phyloP scores from a whole-genome alignment of 2,113 vertebrate species.

The Eretmochelys imbricata region DNA sequence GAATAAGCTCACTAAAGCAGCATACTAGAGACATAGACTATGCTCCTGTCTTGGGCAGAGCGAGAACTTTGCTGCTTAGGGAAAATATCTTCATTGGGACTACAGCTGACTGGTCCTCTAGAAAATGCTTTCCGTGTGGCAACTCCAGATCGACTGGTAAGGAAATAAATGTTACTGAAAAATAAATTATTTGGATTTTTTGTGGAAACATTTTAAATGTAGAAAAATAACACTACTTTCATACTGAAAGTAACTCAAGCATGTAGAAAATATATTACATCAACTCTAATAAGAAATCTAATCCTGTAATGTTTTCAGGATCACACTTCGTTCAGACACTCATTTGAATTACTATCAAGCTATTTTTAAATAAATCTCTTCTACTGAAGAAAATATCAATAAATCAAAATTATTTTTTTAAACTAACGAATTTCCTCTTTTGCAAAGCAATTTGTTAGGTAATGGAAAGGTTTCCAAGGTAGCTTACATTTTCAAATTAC shows the following conservation, averaged over 20 bases:
- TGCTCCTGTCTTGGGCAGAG: neutral
- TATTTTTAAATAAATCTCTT: slow-evolving; percentile 63
- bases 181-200: neutral
- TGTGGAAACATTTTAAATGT: neutral
- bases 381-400: slow-evolving; percentile 34
- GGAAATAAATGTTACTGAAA: neutral
- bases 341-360: slow-evolving; percentile 27
- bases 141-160: neutral
- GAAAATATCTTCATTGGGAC: neutral
- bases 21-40: fast-evolving
- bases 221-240: slow-evolving; percentile 6
- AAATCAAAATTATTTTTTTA: slow-evolving; percentile 59
- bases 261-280: slow-evolving; percentile 24
- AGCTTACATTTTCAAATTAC: slow-evolving; percentile 31
- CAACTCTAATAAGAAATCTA: slow-evolving; percentile 53
- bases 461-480: slow-evolving; percentile 22
- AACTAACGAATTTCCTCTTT: slow-evolving; percentile 50
- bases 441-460: slow-evolving; percentile 54
- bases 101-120: neutral
- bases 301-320: slow-evolving; percentile 57
- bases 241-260: slow-evolving; percentile 14
- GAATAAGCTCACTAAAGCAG: neutral
- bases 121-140: neutral
- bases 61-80: neutral
- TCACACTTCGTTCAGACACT: neutral